phyloP scores from a whole-genome alignment of 1,140 invertebrate genomes.

The Pteromalus puparum region DNA sequence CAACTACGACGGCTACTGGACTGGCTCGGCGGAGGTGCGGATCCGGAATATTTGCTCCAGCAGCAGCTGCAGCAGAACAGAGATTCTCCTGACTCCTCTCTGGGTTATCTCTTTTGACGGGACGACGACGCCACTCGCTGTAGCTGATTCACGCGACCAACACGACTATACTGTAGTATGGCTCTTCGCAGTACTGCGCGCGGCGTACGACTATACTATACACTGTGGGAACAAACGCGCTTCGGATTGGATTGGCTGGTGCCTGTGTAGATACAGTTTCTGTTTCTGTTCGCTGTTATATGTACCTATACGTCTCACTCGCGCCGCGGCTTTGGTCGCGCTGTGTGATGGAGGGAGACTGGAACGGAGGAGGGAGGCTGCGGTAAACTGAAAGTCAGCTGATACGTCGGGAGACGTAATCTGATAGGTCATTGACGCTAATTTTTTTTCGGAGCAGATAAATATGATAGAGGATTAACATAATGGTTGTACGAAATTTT shows the following conservation, averaged over 20 bases:
- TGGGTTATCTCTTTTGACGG: not conserved
- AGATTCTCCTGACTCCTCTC: not conserved
- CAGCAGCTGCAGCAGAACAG: not conserved
- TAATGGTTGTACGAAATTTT: too few species aligned
- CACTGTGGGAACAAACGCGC: not conserved
- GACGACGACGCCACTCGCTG: not conserved
- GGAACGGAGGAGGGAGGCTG: too few species aligned
- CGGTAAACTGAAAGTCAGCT: too few species aligned
- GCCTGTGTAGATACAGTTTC: too few species aligned
- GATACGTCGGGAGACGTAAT: too few species aligned
- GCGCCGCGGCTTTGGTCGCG: not conserved
- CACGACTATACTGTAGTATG: not conserved
- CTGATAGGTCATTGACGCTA: too few species aligned
- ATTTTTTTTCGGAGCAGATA: too few species aligned
- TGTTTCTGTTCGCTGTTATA: too few species aligned
- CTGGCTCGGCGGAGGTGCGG: not conserved
- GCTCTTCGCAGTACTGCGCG: too few species aligned
- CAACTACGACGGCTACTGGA: not conserved
- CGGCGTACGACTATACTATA: not conserved
- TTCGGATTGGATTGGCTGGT: not conserved
- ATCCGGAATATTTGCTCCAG: not conserved
- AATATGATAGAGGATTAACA: too few species aligned
- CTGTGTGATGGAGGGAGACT: not conserved
- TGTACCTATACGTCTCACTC: not conserved
- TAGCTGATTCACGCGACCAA: conserved; percentile 1